A percentile compares a stretch with the other conserved stretches of the same genome.
These are phyloP conservation scores for Araneus ventricosus DNA, from an alignment of 1,140 invertebrate species.

Conservation along the genomic window DNA sequence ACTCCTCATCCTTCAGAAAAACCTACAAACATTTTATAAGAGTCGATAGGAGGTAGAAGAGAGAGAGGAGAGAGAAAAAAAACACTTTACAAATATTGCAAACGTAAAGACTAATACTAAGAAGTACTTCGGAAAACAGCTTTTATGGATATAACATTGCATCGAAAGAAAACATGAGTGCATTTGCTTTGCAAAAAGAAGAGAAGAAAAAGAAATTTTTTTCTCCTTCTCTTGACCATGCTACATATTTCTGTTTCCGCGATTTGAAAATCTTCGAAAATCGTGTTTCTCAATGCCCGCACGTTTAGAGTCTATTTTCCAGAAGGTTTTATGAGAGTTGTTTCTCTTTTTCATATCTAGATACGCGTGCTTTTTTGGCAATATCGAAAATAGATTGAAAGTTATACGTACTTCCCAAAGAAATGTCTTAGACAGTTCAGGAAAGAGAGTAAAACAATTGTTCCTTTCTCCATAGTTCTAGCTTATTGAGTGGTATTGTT, in stretches of 20 bases:
- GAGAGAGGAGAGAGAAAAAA: neutral
- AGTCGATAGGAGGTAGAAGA: neutral
- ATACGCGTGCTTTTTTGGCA: conserved; percentile 34
- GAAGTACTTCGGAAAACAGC: conserved; percentile 63
- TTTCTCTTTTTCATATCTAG: conserved; percentile 8
- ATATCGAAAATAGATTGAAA: conserved; percentile 69
- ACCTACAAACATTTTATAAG: conserved; percentile 31
- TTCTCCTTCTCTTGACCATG: conserved; percentile 37
- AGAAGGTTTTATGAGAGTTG: conserved; percentile 63
- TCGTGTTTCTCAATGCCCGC: conserved; percentile 66
- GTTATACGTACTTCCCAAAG: conserved; percentile 50
- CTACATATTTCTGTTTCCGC: conserved; percentile 38
- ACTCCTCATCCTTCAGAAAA: conserved; percentile 7
- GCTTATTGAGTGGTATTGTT: conserved; percentile 65
- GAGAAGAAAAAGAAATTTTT: neutral
- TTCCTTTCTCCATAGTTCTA: conserved; percentile 41
- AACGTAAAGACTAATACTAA: conserved; percentile 63
- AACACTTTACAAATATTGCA: conserved; percentile 68
- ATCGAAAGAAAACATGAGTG: conserved; percentile 9
- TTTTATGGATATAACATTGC: conserved; percentile 70
- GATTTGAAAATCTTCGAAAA: conserved; percentile 61
- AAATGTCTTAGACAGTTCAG: conserved; percentile 46
- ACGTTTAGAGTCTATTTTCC: conserved; percentile 64
- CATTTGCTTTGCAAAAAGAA: conserved; percentile 16
- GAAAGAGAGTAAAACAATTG: conserved; percentile 38